Evolutionary conservation across 2,888 invertebrate species (phyloP), one percentile per base, ranked within the genome.

Genomic region (Cinara cedri): DNA sequence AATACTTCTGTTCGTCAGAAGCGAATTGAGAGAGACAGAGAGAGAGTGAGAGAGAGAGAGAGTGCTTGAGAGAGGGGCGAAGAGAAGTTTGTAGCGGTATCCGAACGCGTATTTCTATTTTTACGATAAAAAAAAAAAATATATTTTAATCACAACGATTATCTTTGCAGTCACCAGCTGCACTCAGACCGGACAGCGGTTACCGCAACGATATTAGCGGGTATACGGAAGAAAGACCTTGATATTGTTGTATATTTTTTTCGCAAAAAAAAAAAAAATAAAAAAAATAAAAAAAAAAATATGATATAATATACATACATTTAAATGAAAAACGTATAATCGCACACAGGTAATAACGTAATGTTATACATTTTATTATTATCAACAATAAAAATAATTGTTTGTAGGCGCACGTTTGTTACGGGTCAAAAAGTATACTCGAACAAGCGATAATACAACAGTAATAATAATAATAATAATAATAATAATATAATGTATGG

Each of bases 391-490:
- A 21, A 42, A 54, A 34, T 68, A 34, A 54, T 57, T 60, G 44
- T 72, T 57, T 63, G 51, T 62, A 63, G 63, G 34, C 51, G n/a
- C 16, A 13, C 14, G n/a, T 63, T 63, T 74, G 74, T 74, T 21
- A 49, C 34, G 62, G 49, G 62, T 51, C 62, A 63, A 49, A 26
- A 63, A 74, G 19, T 51, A 74, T 63, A 19, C 34, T 34, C 34
- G 34, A 34, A 34, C 34, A 34, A 34, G 3, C 34, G 34, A 6
- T 34, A 34, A n/a, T n/a, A n/a, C n/a, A n/a, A n/a, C n/a, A n/a
- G n/a, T n/a, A n/a, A n/a, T n/a, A n/a, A n/a, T n/a, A n/a, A n/a
- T n/a, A n/a, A n/a, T n/a, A n/a, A n/a, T n/a, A n/a, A n/a, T n/a
- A 34, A 34, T 34, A 34, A 34, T 34, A 34, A 34, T 34, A 34